Base-by-base conservation (phyloP, 2,113 vertebrate genomes). In the Chaetodon auriga region DNA sequence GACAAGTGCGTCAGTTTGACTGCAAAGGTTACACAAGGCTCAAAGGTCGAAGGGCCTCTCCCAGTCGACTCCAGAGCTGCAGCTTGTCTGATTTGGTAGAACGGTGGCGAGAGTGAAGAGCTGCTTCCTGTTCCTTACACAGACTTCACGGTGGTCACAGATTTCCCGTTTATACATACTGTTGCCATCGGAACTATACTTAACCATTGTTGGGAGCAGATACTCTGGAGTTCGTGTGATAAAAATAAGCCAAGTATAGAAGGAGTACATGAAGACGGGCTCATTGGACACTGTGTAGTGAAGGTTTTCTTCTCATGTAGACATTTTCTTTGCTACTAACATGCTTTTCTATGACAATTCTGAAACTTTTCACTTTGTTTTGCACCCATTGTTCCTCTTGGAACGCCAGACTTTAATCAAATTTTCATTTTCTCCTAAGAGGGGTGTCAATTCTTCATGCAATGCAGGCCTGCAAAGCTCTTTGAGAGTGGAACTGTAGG, bases 11-110 rank as follows among this genome's bases (percentile, higher is more conserved):
- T 83, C 64, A 23, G 9, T 55, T 58, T 74, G 19, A 48, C 30
- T 43, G 53, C n/a, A 66, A 51, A 63, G 38, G 68, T 88, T 85
- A 64, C 68, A 73, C 74, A 12, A 45, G 30, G 86, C 79, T 76
- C 83, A 90, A 89, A 90, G 86, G 81, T 90, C 70, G 35, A 62
- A 48, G 2, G 25, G 61, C 87, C 77, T 58, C 73, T 75, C 80
- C 86, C 79, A 45, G 60, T 49, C 16, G 41, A 46, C 53, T 73
- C 53, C 14, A 11, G 25, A 69, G 71, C 55, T 79, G 4, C 48
- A 10, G 57, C 60, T 76, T 86, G 85, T 83, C 81, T 85, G 66
- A 83, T 75, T 68, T 35, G 64, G 77, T 41, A 73, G 43, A 46
- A 43, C 1, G 6, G 46, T n/a, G 43, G 30, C 14, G 0, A 2